Base-by-base conservation (phyloP, 2,888 invertebrate species). In the Limulus polyphemus region DNA sequence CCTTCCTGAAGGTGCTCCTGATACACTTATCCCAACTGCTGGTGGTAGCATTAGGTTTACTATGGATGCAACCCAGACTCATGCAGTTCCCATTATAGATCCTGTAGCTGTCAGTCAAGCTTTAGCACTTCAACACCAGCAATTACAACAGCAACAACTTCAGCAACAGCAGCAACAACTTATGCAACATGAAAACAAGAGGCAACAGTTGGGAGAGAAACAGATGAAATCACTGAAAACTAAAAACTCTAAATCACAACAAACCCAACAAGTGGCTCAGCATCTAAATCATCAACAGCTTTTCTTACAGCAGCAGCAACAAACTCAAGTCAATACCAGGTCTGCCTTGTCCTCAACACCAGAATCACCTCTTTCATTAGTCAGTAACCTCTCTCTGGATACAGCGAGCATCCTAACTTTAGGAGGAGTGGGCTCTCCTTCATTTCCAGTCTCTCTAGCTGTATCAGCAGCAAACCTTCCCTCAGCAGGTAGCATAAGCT, bases 1-100 rank as follows among this genome's bases (percentile, higher is more conserved):
- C n/a, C 14, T 60, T 10, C 48, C 67, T 32, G 55, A 65, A 68
- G 62, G 79, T 79, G 71, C 81, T 81, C 75, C 78, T 76, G 68
- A 68, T 73, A 62, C 71, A 72, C 64, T 74, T 72, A 63, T 65
- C 12, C 49, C 65, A 13, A 63, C 65, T 61, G 67, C 64, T 58
- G 67, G 65, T 13, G 67, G 63, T 32, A 61, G 60, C 11, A 62
- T 67, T 11, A 69, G 67, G 14, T 57, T 67, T 3, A 57, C 66
- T 13, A 55, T 62, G 5, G 63, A 66, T 57, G 59, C 57, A 49
- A 61, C 67, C 11, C 67, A 62, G 49, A 62, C 64, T 52, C 58
- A 63, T 64, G 49, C 60, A 47, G 58, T 65, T 58, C 61, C 67
- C 13, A 62, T 62, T 60, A 64, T 65, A 57, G 65, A 64, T 58